Base-by-base conservation (phyloP, 2,888 invertebrate species). In the Ophion costatus region DNA sequence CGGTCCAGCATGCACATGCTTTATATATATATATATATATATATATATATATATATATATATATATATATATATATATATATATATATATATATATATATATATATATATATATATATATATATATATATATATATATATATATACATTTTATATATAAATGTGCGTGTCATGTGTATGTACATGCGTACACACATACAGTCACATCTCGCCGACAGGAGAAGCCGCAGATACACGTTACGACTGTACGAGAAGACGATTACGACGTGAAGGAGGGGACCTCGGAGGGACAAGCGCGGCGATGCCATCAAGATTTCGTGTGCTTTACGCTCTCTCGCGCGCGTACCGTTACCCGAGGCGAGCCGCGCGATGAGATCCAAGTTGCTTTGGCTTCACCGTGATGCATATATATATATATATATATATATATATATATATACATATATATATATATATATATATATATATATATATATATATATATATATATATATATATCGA, bases 301-400 rank as follows among this genome's bases (percentile, higher is more conserved):
- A 85, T 85, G 71, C 85, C 85, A 85, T 85, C 85, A 85, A 82
- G 82, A 85, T 85, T 85, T 85, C 80, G 82, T 77, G 76, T 78
- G 75, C 59, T 79, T 79, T 85, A 80, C 78, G 73, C 71, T 70
- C 79, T 82, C 82, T 82, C 75, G 79, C 82, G 85, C 71, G 82
- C 80, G 82, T 85, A 75, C 85, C 85, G 85, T 85, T 85, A 85
- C 63, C 76, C 79, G 82, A 82, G 79, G 82, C 76, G 66, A 66
- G 51, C 22, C 61, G 80, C 71, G 61, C 66, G 79, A 79, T 80
- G 69, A 74, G 67, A 80, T 80, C 73, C 81, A 59, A 67, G 42
- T 69, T 77, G 66, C 56, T 64, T 74, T 22, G 33, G 71, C 82
- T 76, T 67, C 75, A 75, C n/a, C 14, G 67, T 79, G 59, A n/a